Evolutionary conservation across 2,797 vertebrate species (phyloP).

Genomic region (Microctenopoma lineatum): DNA sequence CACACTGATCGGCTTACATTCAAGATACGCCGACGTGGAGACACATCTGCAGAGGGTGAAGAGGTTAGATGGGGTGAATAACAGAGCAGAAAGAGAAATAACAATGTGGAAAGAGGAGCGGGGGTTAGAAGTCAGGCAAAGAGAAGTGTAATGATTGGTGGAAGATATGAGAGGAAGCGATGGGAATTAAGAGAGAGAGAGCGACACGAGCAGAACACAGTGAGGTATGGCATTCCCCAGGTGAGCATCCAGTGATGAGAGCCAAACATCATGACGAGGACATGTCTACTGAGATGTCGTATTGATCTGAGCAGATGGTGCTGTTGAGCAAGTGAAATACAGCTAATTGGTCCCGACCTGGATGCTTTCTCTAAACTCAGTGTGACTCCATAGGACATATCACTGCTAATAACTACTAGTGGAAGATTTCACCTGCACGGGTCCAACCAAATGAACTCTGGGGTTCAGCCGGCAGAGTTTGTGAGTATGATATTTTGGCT

Average conservation of each 20-base stretch:
- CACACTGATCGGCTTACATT: constrained; percentile 96
- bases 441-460: constrained; percentile 54
- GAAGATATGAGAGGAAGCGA: background rate
- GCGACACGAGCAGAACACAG: constrained; percentile 17
- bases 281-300: constrained; percentile 34
- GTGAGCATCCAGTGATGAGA: constrained; percentile 23
- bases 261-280: constrained; percentile 30
- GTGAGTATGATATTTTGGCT: constrained; percentile 62
- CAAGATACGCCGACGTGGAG: constrained; percentile 90
- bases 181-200: background rate
- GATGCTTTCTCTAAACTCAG: constrained; percentile 52
- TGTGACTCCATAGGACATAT: constrained; percentile 48
- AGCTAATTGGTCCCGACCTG: constrained; percentile 70
- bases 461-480: constrained; percentile 30
- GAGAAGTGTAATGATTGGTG: constrained; percentile 18
- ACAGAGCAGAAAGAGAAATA: constrained; percentile 6
- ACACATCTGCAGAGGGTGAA: constrained; percentile 83
- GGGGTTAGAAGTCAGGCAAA: constrained; percentile 16
- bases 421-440: constrained; percentile 59
- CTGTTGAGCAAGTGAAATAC: constrained; percentile 45
- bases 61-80: constrained; percentile 18
- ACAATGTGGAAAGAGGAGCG: constrained; percentile 11
- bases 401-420: constrained; percentile 65
- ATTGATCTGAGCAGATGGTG: constrained; percentile 73
- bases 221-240: constrained; percentile 21